Evolutionary conservation across 2,797 vertebrate genomes (phyloP).

Genomic region (Delichon dasypus): DNA sequence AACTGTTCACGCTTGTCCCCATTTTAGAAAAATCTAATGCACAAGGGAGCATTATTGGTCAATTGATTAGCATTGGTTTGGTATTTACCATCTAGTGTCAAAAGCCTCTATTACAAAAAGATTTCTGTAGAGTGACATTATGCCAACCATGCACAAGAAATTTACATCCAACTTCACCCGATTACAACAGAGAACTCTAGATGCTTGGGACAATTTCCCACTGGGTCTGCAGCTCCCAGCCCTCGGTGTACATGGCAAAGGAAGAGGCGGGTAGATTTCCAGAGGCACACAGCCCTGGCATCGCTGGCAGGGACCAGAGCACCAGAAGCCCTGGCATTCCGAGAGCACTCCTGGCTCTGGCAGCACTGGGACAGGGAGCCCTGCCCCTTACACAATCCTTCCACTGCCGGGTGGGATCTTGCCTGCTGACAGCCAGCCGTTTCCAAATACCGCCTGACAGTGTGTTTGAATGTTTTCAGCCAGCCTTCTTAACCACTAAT

Average conservation of each 20-base stretch:
- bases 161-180: background rate
- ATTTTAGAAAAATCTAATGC: background rate
- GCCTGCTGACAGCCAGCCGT: background rate
- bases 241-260: accelerated
- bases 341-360: background rate
- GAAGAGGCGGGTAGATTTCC: background rate
- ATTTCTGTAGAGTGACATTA: background rate
- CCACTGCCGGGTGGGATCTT: background rate
- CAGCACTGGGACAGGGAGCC: background rate
- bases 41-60: background rate
- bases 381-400: background rate
- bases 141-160: background rate
- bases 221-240: background rate
- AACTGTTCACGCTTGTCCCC: background rate
- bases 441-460: conserved; percentile 1
- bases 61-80: background rate
- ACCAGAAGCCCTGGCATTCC: accelerated
- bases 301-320: accelerated
- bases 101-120: background rate
- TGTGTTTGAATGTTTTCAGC: background rate
- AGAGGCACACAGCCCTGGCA: background rate
- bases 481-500: conserved; percentile 11
- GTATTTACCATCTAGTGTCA: background rate
- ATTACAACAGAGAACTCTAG: background rate
- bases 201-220: background rate